phyloP scores from a whole-genome alignment of 2,888 invertebrate species.

The Dorcus parallelipipedus region DNA sequence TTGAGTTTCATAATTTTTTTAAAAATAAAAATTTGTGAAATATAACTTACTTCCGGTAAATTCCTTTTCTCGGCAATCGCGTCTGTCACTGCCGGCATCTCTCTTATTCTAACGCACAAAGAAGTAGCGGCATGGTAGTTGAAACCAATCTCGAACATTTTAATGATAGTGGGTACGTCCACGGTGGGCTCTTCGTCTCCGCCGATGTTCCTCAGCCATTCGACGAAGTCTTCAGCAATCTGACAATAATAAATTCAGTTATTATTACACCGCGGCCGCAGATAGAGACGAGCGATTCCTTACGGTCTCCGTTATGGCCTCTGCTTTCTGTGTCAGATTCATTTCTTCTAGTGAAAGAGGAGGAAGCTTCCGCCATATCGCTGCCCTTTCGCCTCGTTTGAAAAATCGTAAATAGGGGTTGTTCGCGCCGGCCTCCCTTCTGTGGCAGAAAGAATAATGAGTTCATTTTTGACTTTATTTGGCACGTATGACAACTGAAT shows the following conservation, averaged over 20 bases:
- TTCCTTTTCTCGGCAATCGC: constrained; percentile 53
- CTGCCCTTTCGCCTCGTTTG: constrained; percentile 38
- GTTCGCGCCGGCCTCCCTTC: constrained; percentile 20
- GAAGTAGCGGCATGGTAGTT: constrained; percentile 56
- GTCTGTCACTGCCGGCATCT: constrained; percentile 58
- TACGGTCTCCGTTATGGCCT: constrained; percentile 40
- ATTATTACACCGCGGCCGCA: neutral
- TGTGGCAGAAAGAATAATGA: neutral
- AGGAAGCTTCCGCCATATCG: constrained; percentile 43
- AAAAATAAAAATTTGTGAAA: constrained; percentile 36
- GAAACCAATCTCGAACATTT: constrained; percentile 56
- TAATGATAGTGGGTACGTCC: constrained; percentile 38
- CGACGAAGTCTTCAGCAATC: constrained; percentile 45
- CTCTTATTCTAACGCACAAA: constrained; percentile 54
- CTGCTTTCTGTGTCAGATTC: constrained; percentile 42
- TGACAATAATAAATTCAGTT: constrained; percentile 19
- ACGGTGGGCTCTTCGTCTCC: constrained; percentile 36
- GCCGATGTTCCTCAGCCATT: constrained; percentile 40
- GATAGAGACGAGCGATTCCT: neutral
- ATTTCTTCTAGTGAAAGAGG: constrained; percentile 40
- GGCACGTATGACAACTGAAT: too few relatives aligned
- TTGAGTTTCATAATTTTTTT: neutral
- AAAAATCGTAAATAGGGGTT: constrained; percentile 44
- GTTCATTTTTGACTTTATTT: too few relatives aligned
- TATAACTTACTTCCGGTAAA: constrained; percentile 49